phyloP scores from a whole-genome alignment of 2,113 vertebrate species.

The Plecotus auritus region DNA sequence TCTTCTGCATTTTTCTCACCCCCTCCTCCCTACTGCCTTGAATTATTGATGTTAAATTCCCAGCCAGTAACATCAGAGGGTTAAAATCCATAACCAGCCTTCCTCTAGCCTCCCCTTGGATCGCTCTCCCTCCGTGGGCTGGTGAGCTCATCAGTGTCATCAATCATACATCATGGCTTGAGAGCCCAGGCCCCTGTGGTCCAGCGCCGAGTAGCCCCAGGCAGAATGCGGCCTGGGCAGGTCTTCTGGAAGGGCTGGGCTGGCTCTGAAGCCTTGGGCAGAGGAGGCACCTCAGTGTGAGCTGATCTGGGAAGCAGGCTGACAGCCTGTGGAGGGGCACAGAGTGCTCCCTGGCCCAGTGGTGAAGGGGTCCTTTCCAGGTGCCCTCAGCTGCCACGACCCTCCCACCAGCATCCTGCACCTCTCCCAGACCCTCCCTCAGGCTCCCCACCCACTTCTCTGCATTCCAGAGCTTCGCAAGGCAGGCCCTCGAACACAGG shows the following conservation, averaged over 20 bases:
- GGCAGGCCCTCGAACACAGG: background rate
- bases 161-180: slow-evolving; percentile 16
- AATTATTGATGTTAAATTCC: slow-evolving; percentile 77
- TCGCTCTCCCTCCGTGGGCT: background rate
- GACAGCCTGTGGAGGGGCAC: background rate
- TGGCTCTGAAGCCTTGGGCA: background rate
- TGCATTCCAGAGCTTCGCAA: background rate
- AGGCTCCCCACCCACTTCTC: background rate
- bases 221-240: background rate
- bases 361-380: background rate
- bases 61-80: slow-evolving; percentile 56
- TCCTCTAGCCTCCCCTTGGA: slow-evolving; percentile 47
- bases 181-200: background rate
- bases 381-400: background rate
- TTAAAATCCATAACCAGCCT: slow-evolving; percentile 65
- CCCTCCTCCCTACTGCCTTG: slow-evolving; percentile 27
- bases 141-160: slow-evolving; percentile 48
- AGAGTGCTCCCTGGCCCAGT: background rate
- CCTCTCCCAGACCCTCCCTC: background rate
- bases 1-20: slow-evolving; percentile 22
- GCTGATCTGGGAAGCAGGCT: background rate
- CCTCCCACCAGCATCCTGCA: background rate
- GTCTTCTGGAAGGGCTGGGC: background rate
- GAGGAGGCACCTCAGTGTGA: background rate
- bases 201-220: background rate